These are phyloP conservation scores for Zaprionus vittiger DNA, from an alignment of 1,140 invertebrate genomes.

Conservation along the genomic window DNA sequence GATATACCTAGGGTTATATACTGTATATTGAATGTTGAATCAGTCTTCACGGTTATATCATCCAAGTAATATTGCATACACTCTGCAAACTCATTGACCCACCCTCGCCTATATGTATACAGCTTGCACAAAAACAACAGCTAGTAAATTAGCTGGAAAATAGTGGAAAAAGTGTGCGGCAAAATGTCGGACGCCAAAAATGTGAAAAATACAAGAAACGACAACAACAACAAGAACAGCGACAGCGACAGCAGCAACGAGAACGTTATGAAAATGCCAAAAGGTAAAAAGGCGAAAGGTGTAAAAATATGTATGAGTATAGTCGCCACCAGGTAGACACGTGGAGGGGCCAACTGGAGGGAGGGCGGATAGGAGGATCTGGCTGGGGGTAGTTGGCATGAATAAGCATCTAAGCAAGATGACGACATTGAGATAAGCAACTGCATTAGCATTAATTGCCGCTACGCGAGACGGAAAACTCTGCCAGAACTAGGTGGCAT, in stretches of 20 bases:
- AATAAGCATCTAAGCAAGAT: slow-evolving; percentile 53
- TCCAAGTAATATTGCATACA: background rate
- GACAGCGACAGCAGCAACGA: slow-evolving; percentile 31
- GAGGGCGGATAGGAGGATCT: background rate
- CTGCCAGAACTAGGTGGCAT: background rate
- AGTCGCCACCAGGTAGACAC: slow-evolving; percentile 3
- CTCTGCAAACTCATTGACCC: slow-evolving; percentile 11
- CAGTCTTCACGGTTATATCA: too few relatives aligned
- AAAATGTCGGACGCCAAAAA: slow-evolving; percentile 78
- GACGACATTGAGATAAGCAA: slow-evolving; percentile 66
- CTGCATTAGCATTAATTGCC: slow-evolving; percentile 69
- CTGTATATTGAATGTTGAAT: too few relatives aligned
- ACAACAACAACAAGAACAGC: slow-evolving; percentile 46
- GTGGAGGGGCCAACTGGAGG: background rate
- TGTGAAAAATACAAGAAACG: slow-evolving; percentile 52
- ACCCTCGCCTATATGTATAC: slow-evolving; percentile 16
- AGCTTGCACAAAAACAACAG: slow-evolving; percentile 70
- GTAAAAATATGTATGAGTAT: slow-evolving; percentile 25
- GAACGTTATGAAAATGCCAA: slow-evolving; percentile 57
- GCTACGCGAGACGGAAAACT: background rate
- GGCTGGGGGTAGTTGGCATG: slow-evolving; percentile 33
- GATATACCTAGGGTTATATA: too few relatives aligned
- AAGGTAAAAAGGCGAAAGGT: slow-evolving; percentile 52
- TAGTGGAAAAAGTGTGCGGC: slow-evolving; percentile 76
- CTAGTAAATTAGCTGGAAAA: slow-evolving; percentile 81